Evolutionary conservation across 2,113 vertebrate genomes (phyloP), one percentile per base, ranked within the genome.

Genomic region (Corythaixoides concolor): DNA sequence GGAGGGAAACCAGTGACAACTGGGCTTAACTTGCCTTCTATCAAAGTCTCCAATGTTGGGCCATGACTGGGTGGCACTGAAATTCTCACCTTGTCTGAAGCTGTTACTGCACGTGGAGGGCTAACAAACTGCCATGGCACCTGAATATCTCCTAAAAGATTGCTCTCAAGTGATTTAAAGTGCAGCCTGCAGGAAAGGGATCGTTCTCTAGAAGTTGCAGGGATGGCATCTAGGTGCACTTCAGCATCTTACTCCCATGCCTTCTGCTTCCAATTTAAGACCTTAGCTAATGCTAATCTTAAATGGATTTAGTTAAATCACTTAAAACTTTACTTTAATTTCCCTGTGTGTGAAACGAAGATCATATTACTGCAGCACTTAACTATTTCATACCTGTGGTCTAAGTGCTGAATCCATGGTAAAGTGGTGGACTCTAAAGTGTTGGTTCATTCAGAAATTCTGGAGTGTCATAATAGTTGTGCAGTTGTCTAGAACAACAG

Each of bases 81-180:
- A 67, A 82, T 35, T 60, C 50, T 70, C 27, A 58, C 52, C 49
- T 67, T 53, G 35, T 13, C 67, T 39, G 12, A 21, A 75, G 70
- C 41, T 78, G 5, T 59, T 43, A 7, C 1, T 2, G 1, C 21
- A 20, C 0, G 0, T 41, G 41, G 32, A 75, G 15, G n/a, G 43
- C 49, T 63, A 50, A 63, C 30, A 79, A 74, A 30, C 37, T 70
- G 76, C 43, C 17, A 4, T 7, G 24, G 15, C 53, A 84, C 15
- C 50, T 85, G 27, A 79, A 5, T 66, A 16, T 35, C 63, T 62
- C 84, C 70, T 59, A 3, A 35, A 66, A 85, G 11, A 35, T 59
- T 39, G 19, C 27, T 85, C 78, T 70, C 4, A 67, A 53, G 13
- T 62, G 0, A 52, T 55, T 52, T 43, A 8, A 77, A 90, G n/a